Evolutionary conservation across 2,113 vertebrate species (phyloP), one percentile per base, ranked within the genome.

Genomic region (Lanius collurio): DNA sequence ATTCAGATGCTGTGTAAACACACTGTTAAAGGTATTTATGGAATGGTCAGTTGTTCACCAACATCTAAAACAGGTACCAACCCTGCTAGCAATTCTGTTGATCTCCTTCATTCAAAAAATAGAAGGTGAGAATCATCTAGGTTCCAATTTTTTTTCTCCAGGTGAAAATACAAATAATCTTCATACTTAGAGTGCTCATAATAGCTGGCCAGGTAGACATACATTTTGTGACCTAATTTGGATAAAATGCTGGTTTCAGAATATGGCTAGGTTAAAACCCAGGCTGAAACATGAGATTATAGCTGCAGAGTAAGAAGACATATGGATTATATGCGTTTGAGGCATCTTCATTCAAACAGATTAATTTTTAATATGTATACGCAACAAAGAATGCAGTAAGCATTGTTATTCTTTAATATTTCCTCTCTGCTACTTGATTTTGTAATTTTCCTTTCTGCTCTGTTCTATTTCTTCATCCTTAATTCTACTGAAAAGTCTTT

Each of bases 121-220:
- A 46, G 42, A 5, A 85, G 9, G 2, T 13, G 75, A 67, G 31
- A 28, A 22, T 67, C 6, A 74, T 26, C 8, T 74, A 37, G 13
- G 7, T 87, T 69, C 69, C 11, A 35, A 12, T 76, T 86, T 78
- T 24, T 57, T 76, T 9, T 46, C 31, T 77, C 84, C 37, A 37
- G 26, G 19, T 87, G 33, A 89, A 87, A 74, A 63, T 28, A 59
- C 6, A 56, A 84, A 44, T 26, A 35, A 30, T 57, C 26, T 52
- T 87, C 50, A 53, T 78, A 27, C 7, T 53, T 75, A 10, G 0
- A 41, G 6, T 0, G 0, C 12, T 15, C 19, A 37, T 44, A 21
- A 65, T 44, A 57, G 11, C 15, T 65, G 47, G 2, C 8, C 47
- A 55, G 10, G 28, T 6, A 76, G 39, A 79, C 3, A 30, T 20